Conservation (phyloP, 2,113 vertebrate genomes). For the Capricornis sumatraensis region DNA sequence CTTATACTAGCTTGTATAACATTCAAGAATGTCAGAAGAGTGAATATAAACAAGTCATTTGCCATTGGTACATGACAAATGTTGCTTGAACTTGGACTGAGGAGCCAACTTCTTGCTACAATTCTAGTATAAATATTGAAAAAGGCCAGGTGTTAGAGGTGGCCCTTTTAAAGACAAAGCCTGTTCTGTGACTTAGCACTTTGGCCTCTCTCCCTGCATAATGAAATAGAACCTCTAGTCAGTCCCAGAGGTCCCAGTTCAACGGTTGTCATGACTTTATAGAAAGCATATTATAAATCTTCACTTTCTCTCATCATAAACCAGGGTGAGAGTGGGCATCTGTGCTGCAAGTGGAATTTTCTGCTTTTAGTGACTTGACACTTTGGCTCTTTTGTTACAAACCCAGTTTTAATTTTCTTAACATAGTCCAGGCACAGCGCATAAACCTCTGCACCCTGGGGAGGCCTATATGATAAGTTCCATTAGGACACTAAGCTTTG, state of each 20-base stretch:
- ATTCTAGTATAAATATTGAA: constrained; percentile 42
- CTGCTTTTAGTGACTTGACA: constrained; percentile 80
- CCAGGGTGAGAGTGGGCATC: constrained; percentile 74
- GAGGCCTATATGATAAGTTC: constrained; percentile 76
- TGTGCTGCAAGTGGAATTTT: constrained; percentile 74
- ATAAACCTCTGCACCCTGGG: constrained; percentile 75
- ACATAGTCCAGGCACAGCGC: constrained; percentile 77
- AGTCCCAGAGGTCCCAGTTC: constrained; percentile 46
- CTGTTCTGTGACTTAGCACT: constrained; percentile 38
- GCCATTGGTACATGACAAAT: background rate
- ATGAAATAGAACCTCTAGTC: constrained; percentile 21
- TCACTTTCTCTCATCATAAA: constrained; percentile 80
- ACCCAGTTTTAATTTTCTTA: constrained; percentile 81
- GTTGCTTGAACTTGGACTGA: background rate
- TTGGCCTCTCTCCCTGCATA: constrained; percentile 22
- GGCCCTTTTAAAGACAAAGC: constrained; percentile 38
- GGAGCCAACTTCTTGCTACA: background rate
- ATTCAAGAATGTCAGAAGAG: background rate
- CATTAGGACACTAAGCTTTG: constrained; percentile 68
- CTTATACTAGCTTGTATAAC: background rate
- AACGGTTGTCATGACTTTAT: constrained; percentile 59
- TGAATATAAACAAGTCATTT: background rate
- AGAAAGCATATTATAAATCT: constrained; percentile 76
- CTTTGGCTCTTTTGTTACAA: constrained; percentile 77
- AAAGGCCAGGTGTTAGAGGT: constrained; percentile 8